phyloP scores from a whole-genome alignment of 1,140 invertebrate genomes.

The Drosophila leontia region DNA sequence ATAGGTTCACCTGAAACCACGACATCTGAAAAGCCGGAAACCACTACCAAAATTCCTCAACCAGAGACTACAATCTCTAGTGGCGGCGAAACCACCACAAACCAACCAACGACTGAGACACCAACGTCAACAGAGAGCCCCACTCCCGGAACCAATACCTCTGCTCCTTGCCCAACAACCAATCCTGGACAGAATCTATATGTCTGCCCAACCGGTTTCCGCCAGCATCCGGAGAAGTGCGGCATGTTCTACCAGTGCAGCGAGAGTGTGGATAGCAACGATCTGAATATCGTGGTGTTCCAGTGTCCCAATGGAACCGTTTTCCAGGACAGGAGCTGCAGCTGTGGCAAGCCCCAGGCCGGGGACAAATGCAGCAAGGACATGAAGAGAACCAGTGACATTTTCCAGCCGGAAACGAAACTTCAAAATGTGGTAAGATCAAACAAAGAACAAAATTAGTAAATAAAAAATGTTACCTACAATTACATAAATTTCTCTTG shows the following conservation, averaged over 20 bases:
- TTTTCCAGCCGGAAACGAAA: slow-evolving; percentile 86
- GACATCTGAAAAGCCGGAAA: slow-evolving; percentile 8
- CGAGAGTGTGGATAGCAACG: slow-evolving; percentile 87
- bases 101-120: slow-evolving; percentile 20
- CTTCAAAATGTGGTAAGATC: slow-evolving; percentile 85
- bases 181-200: slow-evolving; percentile 89
- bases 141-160: slow-evolving; percentile 51
- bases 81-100: slow-evolving; percentile 46
- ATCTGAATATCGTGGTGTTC: slow-evolving; percentile 90
- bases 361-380: slow-evolving; percentile 58
- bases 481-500: not conserved
- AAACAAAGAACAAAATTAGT: not conserved
- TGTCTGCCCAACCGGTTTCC: slow-evolving; percentile 92
- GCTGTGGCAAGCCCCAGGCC: slow-evolving; percentile 87
- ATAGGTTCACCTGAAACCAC: slow-evolving; percentile 42
- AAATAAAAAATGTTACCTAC: not conserved
- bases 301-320: slow-evolving; percentile 91
- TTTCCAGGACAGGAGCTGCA: slow-evolving; percentile 90
- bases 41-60: slow-evolving; percentile 20
- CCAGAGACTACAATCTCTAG: slow-evolving; percentile 46
- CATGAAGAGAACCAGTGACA: slow-evolving; percentile 82
- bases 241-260: slow-evolving; percentile 94
- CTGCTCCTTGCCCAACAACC: slow-evolving; percentile 85
- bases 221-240: slow-evolving; percentile 92
- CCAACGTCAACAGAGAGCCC: slow-evolving; percentile 46